These are phyloP conservation scores for Eriocheir sinensis DNA, from an alignment of 1,140 invertebrate species.

Conservation along the genomic window DNA sequence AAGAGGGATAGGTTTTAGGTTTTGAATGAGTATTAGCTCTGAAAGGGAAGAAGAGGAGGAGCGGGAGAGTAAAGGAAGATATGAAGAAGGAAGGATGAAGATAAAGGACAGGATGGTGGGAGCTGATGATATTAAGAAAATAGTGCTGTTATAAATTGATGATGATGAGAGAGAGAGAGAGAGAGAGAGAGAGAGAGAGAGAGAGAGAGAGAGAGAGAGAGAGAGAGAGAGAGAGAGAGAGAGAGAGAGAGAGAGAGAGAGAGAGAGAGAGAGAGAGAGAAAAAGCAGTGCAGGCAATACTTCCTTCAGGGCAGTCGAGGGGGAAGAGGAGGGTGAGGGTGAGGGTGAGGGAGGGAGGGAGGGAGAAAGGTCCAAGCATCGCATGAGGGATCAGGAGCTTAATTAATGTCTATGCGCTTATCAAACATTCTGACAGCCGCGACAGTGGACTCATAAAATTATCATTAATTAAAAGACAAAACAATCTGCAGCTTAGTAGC, in stretches of 20 bases:
- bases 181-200: background rate
- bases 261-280: background rate
- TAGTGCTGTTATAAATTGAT: background rate
- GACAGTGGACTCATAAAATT: slow-evolving; percentile 59
- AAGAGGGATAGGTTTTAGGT: background rate
- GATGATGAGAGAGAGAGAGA: background rate
- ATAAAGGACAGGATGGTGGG: no score
- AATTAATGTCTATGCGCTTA: slow-evolving; percentile 65
- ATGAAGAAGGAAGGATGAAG: no score
- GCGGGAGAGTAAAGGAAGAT: no score
- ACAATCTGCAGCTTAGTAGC: background rate
- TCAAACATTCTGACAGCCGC: slow-evolving; percentile 49
- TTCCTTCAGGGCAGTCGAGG: background rate
- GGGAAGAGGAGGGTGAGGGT: background rate
- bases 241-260: background rate
- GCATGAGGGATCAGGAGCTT: slow-evolving; percentile 47
- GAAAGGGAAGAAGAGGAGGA: no score
- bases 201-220: background rate
- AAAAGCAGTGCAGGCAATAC: background rate
- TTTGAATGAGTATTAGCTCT: no score
- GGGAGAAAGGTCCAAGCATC: background rate
- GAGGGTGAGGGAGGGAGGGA: background rate
- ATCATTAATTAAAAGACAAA: slow-evolving; percentile 63
- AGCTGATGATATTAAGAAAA: no score
- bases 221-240: slow-evolving; percentile 19